Evolutionary conservation across 2,113 vertebrate genomes (phyloP), one percentile per base, ranked within the genome.

Genomic region (Hirundichthys speculiger): DNA sequence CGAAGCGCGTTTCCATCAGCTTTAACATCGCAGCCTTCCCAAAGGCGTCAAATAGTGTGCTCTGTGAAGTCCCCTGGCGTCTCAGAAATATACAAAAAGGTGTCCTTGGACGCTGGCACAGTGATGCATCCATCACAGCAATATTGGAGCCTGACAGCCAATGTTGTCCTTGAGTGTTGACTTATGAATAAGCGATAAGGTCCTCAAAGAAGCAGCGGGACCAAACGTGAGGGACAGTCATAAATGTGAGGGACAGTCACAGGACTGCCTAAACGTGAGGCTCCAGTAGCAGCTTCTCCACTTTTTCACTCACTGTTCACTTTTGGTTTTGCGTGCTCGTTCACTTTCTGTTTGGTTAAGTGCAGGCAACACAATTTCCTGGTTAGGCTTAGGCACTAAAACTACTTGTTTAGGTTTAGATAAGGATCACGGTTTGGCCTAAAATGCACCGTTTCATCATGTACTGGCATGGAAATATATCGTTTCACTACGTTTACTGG

Each of bases 1-100:
- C 42, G 50, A 54, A 77, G 59, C 47, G 57, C 18, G 41, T 67
- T 79, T 73, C 54, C 43, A 10, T 9, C n/a, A 45, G 12, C 8
- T 45, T 8, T 45, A 4, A 5, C 15, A 8, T n/a, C 16, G 2
- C 15, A 16, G 7, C 6, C 14, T 34, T 46, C 15, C 38, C 13
- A 20, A 15, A 3, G 13, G 25, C 13, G n/a, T 48, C 20, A 20
- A 21, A 48, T 11, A 58, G n/a, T 19, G 22, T 57, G 16, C 10
- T 20, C 47, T 20, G 7, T 5, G 16, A 51, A 9, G 16, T 27
- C 8, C 24, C 16, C 16, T 6, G 6, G 11, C 11, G 11, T 34
- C 43, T 45, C 43, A 18, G 43, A 45, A 19, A 45, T 19, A 8
- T 19, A 25, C 16, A 52, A 15, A n/a, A 27, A 52, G 49, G 22